phyloP scores from a whole-genome alignment of 2,888 invertebrate species.

The Ganaspis brasiliensis region DNA sequence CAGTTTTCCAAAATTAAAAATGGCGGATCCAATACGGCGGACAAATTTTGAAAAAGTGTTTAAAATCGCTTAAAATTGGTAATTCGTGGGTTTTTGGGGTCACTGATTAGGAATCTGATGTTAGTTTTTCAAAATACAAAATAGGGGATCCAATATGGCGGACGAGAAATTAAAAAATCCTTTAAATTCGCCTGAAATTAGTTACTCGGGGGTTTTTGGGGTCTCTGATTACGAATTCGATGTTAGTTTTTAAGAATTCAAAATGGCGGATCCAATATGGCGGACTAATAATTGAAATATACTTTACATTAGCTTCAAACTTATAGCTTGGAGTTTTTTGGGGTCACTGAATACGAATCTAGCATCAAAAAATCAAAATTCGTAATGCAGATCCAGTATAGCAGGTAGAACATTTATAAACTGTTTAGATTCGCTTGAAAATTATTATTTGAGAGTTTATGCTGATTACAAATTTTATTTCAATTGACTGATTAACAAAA shows the following conservation, averaged over 20 bases:
- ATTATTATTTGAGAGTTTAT: not conserved
- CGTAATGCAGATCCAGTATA: no score
- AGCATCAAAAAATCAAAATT: no score
- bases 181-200: not conserved
- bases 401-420: no score
- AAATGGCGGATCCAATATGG: no score
- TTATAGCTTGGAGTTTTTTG: no score
- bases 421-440: not conserved
- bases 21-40: not conserved
- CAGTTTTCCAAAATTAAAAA: not conserved
- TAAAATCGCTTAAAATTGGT: not conserved
- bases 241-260: no score
- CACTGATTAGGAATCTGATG: not conserved
- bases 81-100: not conserved
- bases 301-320: no score
- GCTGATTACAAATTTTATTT: no score
- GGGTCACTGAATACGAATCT: no score
- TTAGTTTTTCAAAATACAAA: not conserved
- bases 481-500: no score
- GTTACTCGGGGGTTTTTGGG: not conserved
- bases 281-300: no score
- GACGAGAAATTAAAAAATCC: not conserved
- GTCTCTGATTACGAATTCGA: no score
- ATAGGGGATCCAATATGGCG: not conserved
- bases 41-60: not conserved